phyloP scores from a whole-genome alignment of 2,888 invertebrate species.

The Mycalesis mineus region DNA sequence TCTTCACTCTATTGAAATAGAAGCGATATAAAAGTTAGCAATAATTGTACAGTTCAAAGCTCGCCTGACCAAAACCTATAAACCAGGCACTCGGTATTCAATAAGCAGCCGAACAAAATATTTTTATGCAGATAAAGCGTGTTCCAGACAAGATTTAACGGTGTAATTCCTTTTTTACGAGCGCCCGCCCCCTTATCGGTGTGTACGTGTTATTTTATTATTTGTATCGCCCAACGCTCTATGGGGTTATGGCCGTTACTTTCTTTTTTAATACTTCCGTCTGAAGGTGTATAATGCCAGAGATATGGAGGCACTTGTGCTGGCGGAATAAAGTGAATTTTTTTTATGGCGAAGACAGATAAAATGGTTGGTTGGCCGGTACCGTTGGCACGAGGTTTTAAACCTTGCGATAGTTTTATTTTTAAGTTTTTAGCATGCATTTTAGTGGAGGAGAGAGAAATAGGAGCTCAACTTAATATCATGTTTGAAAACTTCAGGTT shows the following conservation, averaged over 20 bases:
- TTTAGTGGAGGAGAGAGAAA: no score
- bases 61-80: slow-evolving; percentile 30
- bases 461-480: no score
- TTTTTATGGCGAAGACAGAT: background rate
- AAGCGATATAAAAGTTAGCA: no score
- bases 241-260: slow-evolving; percentile 29
- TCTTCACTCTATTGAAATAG: no score
- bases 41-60: background rate
- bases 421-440: no score
- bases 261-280: slow-evolving; percentile 34
- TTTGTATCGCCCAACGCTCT: slow-evolving; percentile 33
- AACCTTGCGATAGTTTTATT: no score
- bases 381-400: no score
- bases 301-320: background rate
- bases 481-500: no score
- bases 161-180: slow-evolving; percentile 41
- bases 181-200: slow-evolving; percentile 36
- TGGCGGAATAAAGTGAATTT: background rate
- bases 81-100: slow-evolving; percentile 19
- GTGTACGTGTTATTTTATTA: slow-evolving; percentile 37
- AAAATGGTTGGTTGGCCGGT: no score
- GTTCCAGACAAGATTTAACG: slow-evolving; percentile 37
- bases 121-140: slow-evolving; percentile 35
- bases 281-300: slow-evolving; percentile 18
- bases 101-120: slow-evolving; percentile 19